These are phyloP conservation scores for Rambutsinella grinnellia DNA, from an alignment of 2,888 invertebrate genomes.

Conservation along the genomic window DNA sequence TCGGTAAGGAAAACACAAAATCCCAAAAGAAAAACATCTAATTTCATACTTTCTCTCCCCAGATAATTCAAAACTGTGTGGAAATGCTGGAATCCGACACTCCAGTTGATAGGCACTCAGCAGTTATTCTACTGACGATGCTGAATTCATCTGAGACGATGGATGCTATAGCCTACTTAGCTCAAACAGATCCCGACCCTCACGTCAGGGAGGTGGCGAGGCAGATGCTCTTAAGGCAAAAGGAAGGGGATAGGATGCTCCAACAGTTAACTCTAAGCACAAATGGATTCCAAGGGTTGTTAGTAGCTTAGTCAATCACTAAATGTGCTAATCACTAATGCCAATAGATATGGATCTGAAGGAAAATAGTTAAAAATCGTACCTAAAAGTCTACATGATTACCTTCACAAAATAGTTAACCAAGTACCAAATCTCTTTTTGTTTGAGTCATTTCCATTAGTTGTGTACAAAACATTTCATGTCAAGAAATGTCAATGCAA, in stretches of 20 bases:
- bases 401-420: too few species aligned
- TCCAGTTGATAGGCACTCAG: conserved; percentile 44
- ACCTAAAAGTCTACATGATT: too few species aligned
- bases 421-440: too few species aligned
- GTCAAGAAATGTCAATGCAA: too few species aligned
- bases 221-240: conserved; percentile 48
- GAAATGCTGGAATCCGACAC: conserved; percentile 59
- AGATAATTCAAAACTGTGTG: conserved; percentile 47
- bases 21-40: neutral
- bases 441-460: too few species aligned
- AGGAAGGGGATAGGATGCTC: conserved; percentile 47
- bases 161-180: conserved; percentile 56
- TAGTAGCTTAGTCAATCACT: too few species aligned
- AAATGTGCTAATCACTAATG: too few species aligned
- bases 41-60: conserved; percentile 1
- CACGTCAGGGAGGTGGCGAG: conserved; percentile 54
- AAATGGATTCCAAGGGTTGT: conserved; percentile 61
- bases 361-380: too few species aligned
- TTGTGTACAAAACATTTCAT: too few species aligned
- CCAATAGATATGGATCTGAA: too few species aligned
- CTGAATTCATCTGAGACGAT: conserved; percentile 43
- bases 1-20: conserved; percentile 19
- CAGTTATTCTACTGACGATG: conserved; percentile 45
- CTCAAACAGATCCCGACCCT: conserved; percentile 53
- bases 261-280: conserved; percentile 56